Evolutionary conservation across 2,797 vertebrate genomes (phyloP).

Genomic region (Hafferia zeledoni): DNA sequence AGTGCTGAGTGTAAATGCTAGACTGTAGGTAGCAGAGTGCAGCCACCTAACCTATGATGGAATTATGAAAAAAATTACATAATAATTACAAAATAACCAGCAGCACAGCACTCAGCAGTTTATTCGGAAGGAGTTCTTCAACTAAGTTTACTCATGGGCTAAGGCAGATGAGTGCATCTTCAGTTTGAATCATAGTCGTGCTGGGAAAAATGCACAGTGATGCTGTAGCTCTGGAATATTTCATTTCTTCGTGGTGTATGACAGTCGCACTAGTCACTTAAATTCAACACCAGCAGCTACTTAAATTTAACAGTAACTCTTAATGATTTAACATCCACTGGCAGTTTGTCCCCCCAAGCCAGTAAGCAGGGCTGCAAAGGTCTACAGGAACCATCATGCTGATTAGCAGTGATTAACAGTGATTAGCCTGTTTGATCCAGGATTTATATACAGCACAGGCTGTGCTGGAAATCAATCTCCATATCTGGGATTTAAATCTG

Average conservation of each 20-base stretch:
- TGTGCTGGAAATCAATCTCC: conserved; percentile 19
- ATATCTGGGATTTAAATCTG: conserved; percentile 3
- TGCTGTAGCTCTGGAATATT: not conserved
- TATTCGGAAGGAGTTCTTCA: not conserved
- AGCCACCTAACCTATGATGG: not conserved
- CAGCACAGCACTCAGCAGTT: not conserved
- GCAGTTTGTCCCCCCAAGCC: conserved; percentile 8
- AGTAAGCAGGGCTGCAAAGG: not conserved
- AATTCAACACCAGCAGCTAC: conserved; percentile 29
- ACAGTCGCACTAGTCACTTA: not conserved
- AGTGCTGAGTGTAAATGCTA: not conserved
- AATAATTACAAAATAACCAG: not conserved
- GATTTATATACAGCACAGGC: conserved; percentile 8
- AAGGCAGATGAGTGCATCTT: not conserved
- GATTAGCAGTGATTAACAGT: conserved; percentile 60
- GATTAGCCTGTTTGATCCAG: conserved; percentile 58
- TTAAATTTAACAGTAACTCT: conserved; percentile 26
- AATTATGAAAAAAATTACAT: not conserved
- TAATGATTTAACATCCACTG: conserved; percentile 24
- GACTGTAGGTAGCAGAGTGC: not conserved
- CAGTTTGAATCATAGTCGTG: not conserved
- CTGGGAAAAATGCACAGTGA: not conserved
- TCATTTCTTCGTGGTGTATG: not conserved
- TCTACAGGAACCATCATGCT: not conserved
- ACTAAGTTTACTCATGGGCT: not conserved